Evolutionary conservation across 1,140 invertebrate genomes (phyloP), one percentile per base, ranked within the genome.

Genomic region (Papilio helenus): DNA sequence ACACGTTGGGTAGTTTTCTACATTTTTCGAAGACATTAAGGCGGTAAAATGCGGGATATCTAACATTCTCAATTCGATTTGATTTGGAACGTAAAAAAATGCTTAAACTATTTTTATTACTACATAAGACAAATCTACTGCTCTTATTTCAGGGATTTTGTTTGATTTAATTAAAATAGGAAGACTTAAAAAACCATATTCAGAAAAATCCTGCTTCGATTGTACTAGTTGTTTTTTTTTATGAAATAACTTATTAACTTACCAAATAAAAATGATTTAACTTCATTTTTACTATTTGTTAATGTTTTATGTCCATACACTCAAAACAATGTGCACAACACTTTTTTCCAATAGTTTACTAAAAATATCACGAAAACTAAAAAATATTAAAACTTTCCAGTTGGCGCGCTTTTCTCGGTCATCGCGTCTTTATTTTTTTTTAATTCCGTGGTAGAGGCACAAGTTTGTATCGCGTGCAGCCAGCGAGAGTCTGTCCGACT

Each of bases 371-470:
- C 76, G 61, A 51, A 82, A 82, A 78, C 42, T 46, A 80, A 71
- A 78, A 80, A 72, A 80, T 80, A 44, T 34, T 29, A 68, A 72
- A 78, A 82, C 79, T 82, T 78, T 82, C 81, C 79, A 80, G 77
- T 78, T 80, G 49, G 79, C 79, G 79, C 81, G 65, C 74, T 73
- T 81, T 79, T 79, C 29, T 73, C 72, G 71, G 68, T 76, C 72
- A 61, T 61, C 20, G 80, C 73, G 79, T 82, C 76, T 68, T 82
- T 78, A 74, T 80, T 61, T 58, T 79, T 76, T 68, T 79, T 77
- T 79, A 51, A 51, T 49, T 79, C 0, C 39, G 42, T 46, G 74
- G 61, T 23, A 72, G 49, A 55, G n/a, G n/a, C 12, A 68, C 61
- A 29, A 3, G 51, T 55, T 51, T 26, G 68, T 23, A 23, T 76